Conservation (phyloP, 2,113 vertebrate species). For the Pseudorectes ferrugineus region DNA sequence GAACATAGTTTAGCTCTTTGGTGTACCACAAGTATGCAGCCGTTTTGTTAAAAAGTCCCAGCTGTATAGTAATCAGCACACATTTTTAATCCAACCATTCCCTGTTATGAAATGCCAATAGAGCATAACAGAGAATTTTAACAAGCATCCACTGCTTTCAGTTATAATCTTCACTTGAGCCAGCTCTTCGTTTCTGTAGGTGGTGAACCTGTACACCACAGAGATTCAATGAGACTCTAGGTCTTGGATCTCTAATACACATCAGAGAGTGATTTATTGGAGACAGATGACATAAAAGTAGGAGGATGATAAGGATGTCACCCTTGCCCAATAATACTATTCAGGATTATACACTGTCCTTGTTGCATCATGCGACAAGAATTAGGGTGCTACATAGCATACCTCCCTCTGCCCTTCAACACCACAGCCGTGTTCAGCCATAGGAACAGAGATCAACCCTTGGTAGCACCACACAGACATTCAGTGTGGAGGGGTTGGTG, state of each 20-base stretch:
- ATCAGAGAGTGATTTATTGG: neutral
- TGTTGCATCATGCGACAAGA: neutral
- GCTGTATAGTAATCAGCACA: slow-evolving; percentile 43
- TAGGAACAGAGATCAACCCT: neutral
- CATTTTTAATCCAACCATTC: slow-evolving; percentile 25
- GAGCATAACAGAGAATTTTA: slow-evolving; percentile 5
- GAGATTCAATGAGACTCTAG: neutral
- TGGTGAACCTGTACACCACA: neutral
- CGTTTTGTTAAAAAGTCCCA: slow-evolving; percentile 55
- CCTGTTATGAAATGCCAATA: slow-evolving; percentile 11
- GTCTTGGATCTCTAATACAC: neutral
- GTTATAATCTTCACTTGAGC: neutral
- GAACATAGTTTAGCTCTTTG: slow-evolving; percentile 34
- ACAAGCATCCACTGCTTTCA: neutral
- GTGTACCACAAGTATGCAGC: slow-evolving; percentile 35
- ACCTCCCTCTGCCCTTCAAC: neutral
- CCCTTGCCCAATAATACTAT: neutral
- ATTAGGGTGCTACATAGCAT: neutral
- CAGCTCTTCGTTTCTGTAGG: neutral
- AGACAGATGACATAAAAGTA: neutral
- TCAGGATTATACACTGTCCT: neutral
- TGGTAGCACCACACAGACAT: neutral
- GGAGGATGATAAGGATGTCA: neutral
- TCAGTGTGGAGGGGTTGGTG: fast-evolving
- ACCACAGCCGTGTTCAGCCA: fast-evolving